Evolutionary conservation across 2,888 invertebrate species (phyloP).

Genomic region (Agonopterix heracliana): DNA sequence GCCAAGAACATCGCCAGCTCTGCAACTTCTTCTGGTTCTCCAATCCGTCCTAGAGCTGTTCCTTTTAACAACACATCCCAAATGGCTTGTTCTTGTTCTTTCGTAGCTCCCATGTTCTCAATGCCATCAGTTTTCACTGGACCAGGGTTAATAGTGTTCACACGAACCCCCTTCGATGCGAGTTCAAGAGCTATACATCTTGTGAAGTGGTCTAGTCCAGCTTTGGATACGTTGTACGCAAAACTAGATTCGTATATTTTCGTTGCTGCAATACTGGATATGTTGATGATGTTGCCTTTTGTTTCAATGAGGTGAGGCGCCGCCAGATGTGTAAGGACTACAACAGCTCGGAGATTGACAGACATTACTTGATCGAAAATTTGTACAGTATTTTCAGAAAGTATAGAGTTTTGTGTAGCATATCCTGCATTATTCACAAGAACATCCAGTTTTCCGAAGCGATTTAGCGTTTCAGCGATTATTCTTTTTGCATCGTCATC

Average conservation of each 20-base stretch:
- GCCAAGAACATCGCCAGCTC: conserved; percentile 12
- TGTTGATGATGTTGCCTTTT: conserved; percentile 21
- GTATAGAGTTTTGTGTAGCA: conserved; percentile 2
- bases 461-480: conserved; percentile 14
- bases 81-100: conserved; percentile 46
- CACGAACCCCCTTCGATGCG: conserved; percentile 44
- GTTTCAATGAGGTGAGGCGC: conserved; percentile 16
- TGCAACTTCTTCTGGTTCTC: conserved; percentile 22
- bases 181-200: conserved; percentile 75
- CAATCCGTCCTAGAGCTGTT: conserved; percentile 11
- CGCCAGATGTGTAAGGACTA: conserved; percentile 16
- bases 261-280: conserved; percentile 16
- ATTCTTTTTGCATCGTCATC: conserved; percentile 14
- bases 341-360: conserved; percentile 18
- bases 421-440: conserved; percentile 24
- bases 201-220: conserved; percentile 22
- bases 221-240: conserved; percentile 29
- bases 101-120: conserved; percentile 69
- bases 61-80: conserved; percentile 5
- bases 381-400: conserved; percentile 8
- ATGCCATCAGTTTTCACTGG: conserved; percentile 7
- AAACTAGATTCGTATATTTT: conserved; percentile 38
- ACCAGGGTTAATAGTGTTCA: conserved; percentile 32
- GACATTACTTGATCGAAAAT: conserved; percentile 18
- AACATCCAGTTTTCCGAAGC: conserved; percentile 21